phyloP scores from a whole-genome alignment of 2,797 vertebrate genomes.

The Sebastes taczanowskii region DNA sequence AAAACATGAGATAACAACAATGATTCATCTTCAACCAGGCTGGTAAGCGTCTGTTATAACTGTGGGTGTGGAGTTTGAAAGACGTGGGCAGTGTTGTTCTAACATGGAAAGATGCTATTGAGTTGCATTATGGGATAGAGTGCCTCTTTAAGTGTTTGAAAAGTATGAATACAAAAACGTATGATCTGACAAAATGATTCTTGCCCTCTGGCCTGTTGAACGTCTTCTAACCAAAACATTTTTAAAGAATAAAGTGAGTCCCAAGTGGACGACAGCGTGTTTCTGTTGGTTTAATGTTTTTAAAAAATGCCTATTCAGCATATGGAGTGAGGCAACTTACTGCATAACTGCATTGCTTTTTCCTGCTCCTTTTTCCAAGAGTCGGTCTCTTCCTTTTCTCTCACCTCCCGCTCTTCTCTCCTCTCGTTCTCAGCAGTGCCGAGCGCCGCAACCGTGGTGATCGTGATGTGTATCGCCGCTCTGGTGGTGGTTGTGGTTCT shows the following conservation, averaged over 20 bases:
- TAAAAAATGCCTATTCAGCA: too few relatives aligned
- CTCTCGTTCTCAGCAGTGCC: conserved; percentile 83
- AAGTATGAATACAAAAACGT: background rate
- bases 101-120: background rate
- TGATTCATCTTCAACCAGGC: background rate
- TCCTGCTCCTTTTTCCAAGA: background rate
- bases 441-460: conserved; percentile 86
- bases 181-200: background rate
- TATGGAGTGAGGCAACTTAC: too few relatives aligned
- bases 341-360: background rate
- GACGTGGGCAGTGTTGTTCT: background rate
- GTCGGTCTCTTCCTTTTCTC: background rate
- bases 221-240: background rate
- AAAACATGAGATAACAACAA: background rate
- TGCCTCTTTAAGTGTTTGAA: background rate
- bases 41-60: background rate
- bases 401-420: background rate
- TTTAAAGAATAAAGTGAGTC: background rate
- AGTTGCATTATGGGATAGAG: background rate
- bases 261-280: too few relatives aligned
- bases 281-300: too few relatives aligned
- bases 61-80: background rate
- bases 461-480: conserved; percentile 89
- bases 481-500: conserved; percentile 89
- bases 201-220: background rate